Base-by-base conservation (phyloP, 2,113 vertebrate genomes). In the Petrocephalus zakoni region DNA sequence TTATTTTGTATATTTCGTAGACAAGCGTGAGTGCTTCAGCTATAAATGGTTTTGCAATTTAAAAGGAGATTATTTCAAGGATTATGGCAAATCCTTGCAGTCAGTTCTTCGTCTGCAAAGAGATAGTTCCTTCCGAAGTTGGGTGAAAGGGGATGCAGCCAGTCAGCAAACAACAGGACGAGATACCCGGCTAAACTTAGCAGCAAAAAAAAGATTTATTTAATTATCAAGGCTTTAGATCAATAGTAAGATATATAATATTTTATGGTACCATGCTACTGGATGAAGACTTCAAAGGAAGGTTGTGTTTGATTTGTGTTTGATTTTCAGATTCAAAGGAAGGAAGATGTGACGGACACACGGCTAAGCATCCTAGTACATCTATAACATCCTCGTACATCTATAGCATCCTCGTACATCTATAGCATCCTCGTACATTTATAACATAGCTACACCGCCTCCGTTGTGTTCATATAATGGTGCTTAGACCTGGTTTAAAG, bases 1-100 rank as follows among this genome's bases (percentile, higher is more conserved):
- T 90, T 88, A 89, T 88, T 90, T 91, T 88, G 11, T 58, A 87
- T 83, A 46, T 90, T 75, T 55, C 84, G 78, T 17, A 52, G n/a
- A 55, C 68, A 88, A 82, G 52, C 82, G 58, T 64, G 86, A 55
- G 86, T 55, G 58, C 58, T 75, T 86, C 81, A 58, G 49, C 58
- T 58, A 83, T 86, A 89, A 90, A 90, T 90, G 89, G 87, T 89
- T 90, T 90, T 87, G 86, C 82, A 75, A 53, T 90, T 90, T 88
- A 90, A 90, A 86, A 84, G 55, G 83, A 86, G 90, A 90, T 92
- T 91, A 91, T 88, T 91, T 83, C 47, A n/a, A 61, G 88, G 90
- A 90, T 91, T 92, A 89, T 17, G 55, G 61, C 58, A 75, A 78
- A 88, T 55, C 85, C 83, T 86, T 85, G 56, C 56, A 82, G 55